Evolutionary conservation across 2,113 vertebrate species (phyloP), one percentile per base, ranked within the genome.

Genomic region (Hippoglossus stenolepis): DNA sequence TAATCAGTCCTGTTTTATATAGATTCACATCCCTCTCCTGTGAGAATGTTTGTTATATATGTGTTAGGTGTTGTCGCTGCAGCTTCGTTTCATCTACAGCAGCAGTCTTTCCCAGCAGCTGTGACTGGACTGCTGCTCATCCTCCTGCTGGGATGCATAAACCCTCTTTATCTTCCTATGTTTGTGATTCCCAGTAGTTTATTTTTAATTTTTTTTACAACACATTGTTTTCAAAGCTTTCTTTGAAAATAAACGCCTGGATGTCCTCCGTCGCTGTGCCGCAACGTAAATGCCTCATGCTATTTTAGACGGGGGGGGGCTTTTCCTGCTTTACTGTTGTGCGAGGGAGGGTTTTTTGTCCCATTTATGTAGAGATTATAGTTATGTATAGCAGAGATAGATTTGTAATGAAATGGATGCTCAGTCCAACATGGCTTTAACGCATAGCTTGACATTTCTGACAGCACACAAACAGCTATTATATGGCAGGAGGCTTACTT

Each of bases 201-300:
- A 31, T 7, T 31, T 31, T 8, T 69, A 72, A 71, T 78, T 71
- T 38, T 77, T 38, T n/a, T 43, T 8, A 5, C 75, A 76, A 58
- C 51, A 73, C 70, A 91, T 92, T 91, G 87, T 92, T 87, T 87
- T 82, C 77, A 86, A 90, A 85, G 84, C 80, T 82, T 88, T 90
- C 83, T 88, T 80, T 88, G 65, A 90, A 87, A 91, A 87, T 64
- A 90, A 85, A 89, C 0, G n/a, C 14, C 24, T 63, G 2, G 70
- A 73, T 79, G 35, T 75, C 56, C 49, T 75, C 45, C 31, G 75
- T 24, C 43, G 5, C 70, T 60, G 68, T 86, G 21, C 82, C 66
- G 63, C 73, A 77, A 38, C 56, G 60, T 65, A 43, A 63, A 28
- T 10, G 8, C 35, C 5, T 67, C 71, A 38, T 68, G 73, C 79